Evolutionary conservation across 2,113 vertebrate species (phyloP).

Genomic region (Promerops cafer): DNA sequence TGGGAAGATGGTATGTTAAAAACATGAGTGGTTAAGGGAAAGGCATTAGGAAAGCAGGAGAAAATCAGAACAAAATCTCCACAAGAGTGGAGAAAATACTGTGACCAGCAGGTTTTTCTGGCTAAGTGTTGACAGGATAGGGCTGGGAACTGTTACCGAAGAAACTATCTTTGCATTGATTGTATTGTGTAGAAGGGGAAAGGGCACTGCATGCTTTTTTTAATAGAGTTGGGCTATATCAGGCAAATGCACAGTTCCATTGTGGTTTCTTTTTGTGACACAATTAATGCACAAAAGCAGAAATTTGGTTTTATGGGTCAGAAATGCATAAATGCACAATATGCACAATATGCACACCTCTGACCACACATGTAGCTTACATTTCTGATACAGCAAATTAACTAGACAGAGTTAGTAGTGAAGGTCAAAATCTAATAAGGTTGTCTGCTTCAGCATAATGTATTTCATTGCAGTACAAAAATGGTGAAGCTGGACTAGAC

Average conservation of each 20-base stretch:
- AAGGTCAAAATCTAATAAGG: neutral
- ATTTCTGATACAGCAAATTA: neutral
- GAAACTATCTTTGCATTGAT: neutral
- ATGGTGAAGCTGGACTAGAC: neutral
- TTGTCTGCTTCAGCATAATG: neutral
- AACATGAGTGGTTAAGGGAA: neutral
- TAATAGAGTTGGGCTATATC: neutral
- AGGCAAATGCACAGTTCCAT: neutral
- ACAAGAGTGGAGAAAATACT: neutral
- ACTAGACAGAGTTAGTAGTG: neutral
- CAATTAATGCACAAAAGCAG: neutral
- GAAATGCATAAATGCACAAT: neutral
- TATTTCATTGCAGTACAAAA: neutral
- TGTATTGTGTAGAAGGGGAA: neutral
- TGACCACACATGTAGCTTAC: neutral
- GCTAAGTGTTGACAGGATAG: neutral
- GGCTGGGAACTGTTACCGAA: neutral
- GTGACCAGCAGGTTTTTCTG: neutral
- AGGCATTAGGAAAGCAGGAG: neutral
- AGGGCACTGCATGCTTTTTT: neutral
- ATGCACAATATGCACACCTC: neutral
- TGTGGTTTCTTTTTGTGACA: neutral
- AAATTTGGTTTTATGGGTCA: neutral
- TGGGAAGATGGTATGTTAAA: neutral
- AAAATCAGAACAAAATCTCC: neutral